Percentiles rank a stretch among this genome's conserved stretches.
Evolutionary conservation across 2,888 invertebrate genomes (phyloP).

Genomic region (Poecilus cupreus): DNA sequence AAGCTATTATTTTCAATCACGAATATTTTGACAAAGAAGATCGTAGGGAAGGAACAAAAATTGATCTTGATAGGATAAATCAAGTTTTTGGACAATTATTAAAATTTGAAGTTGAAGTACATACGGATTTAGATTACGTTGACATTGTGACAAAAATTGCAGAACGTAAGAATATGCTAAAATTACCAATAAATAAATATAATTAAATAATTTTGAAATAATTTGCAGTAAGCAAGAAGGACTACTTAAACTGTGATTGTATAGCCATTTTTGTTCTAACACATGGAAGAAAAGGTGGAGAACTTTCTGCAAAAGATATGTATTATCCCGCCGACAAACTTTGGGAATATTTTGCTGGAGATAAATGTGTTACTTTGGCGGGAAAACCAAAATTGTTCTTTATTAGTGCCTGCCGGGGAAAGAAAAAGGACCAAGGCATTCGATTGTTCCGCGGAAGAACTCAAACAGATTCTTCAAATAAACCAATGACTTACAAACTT

Average conservation of each 20-base stretch:
- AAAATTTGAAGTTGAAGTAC: slow-evolving; percentile 38
- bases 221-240: slow-evolving; percentile 17
- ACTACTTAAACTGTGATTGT: slow-evolving; percentile 36
- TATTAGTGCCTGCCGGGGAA: slow-evolving; percentile 65
- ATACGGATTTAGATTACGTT: slow-evolving; percentile 44
- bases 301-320: slow-evolving; percentile 68
- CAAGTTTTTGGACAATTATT: slow-evolving; percentile 11
- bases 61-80: slow-evolving; percentile 37
- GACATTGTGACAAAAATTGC: not conserved
- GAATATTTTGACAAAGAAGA: slow-evolving; percentile 55
- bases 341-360: slow-evolving; percentile 71
- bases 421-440: slow-evolving; percentile 41
- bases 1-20: slow-evolving; percentile 56
- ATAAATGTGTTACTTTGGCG: slow-evolving; percentile 71
- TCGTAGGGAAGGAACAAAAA: slow-evolving; percentile 34
- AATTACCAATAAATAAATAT: not conserved
- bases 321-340: slow-evolving; percentile 71
- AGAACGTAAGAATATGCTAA: slow-evolving; percentile 29
- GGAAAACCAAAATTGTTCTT: slow-evolving; percentile 77
- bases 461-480: slow-evolving; percentile 46
- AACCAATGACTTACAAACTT: slow-evolving; percentile 30
- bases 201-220: not conserved
- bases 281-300: slow-evolving; percentile 34
- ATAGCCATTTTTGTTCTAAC: slow-evolving; percentile 48
- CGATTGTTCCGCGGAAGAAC: slow-evolving; percentile 48